phyloP scores from a whole-genome alignment of 2,797 vertebrate genomes.

The Pygocentrus nattereri region DNA sequence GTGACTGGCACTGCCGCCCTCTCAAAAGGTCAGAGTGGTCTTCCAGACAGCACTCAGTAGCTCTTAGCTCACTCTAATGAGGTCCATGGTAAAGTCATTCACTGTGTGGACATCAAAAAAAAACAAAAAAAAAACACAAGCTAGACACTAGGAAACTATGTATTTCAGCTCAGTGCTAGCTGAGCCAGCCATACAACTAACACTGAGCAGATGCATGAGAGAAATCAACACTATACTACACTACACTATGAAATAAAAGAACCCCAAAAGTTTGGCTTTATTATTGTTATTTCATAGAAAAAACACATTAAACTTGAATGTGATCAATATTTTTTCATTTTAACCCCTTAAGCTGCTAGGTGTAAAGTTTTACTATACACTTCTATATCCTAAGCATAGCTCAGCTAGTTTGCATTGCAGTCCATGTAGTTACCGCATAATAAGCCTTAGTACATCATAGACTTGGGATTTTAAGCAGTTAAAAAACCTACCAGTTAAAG shows the following conservation, averaged over 20 bases:
- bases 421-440: too few species aligned
- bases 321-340: background rate
- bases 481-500: too few species aligned
- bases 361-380: too few species aligned
- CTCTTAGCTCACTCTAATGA: constrained; percentile 47
- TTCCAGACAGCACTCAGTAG: constrained; percentile 48
- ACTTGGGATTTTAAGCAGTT: too few species aligned
- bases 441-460: too few species aligned
- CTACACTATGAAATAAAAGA: background rate
- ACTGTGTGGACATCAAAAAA: constrained; percentile 25
- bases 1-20: constrained; percentile 32
- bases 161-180: constrained; percentile 37
- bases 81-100: constrained; percentile 49
- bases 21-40: constrained; percentile 46
- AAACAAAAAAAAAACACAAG: constrained; percentile 15
- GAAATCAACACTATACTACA: background rate
- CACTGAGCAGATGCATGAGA: constrained; percentile 26
- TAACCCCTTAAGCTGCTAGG: too few species aligned
- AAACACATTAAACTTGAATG: background rate
- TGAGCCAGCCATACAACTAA: constrained; percentile 31
- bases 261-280: too few species aligned
- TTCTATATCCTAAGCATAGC: too few species aligned
- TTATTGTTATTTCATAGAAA: too few species aligned
- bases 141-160: constrained; percentile 53
- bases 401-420: too few species aligned